Evolutionary conservation across 2,797 vertebrate genomes (phyloP), one percentile per base, ranked within the genome.

Genomic region (Lacerta viridis): DNA sequence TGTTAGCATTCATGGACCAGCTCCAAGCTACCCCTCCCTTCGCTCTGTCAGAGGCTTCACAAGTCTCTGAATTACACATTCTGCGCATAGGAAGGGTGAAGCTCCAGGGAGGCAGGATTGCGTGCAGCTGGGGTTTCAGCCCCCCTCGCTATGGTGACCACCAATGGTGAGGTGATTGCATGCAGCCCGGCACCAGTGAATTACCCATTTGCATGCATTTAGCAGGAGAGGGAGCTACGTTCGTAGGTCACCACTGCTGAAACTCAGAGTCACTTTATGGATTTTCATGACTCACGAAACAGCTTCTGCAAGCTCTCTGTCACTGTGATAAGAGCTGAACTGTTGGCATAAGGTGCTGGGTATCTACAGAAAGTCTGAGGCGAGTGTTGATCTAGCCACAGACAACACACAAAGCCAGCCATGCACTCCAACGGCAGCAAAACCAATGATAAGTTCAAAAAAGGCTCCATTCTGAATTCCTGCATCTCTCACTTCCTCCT

Each of bases 1-100:
- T 85, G 88, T 91, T 89, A 23, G 77, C 20, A 46, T 74, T 71
- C 74, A 83, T 36, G 80, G 78, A 80, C 88, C 20, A 36, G 25
- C 78, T 87, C 88, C 88, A 78, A 83, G 33, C 61, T 68, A 20
- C 77, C 50, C 76, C 46, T 71, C 72, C 79, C 50, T 71, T 68
- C 61, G 1, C 71, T 64, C 71, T 64, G 8, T 50, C 78, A 81
- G 68, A 79, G 46, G 80, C 84, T 86, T 71, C 13, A 43, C 80
- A 1, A 50, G 55, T 55, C 83, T 77, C 78, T 77, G 72, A 69
- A 55, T 85, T 61, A 43, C 78, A 64, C 64, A 85, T 43, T 80
- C 79, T 68, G 72, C 39, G 29, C 17, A 46, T 46, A 71, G 76
- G 13, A 36, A 76, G 50, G 71, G 80, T n/a, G 11, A n/a, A n/a